Percentiles rank a stretch among this genome's conserved stretches.
Evolutionary conservation across 2,797 vertebrate genomes (phyloP).

Genomic region (Hybognathus amarus): DNA sequence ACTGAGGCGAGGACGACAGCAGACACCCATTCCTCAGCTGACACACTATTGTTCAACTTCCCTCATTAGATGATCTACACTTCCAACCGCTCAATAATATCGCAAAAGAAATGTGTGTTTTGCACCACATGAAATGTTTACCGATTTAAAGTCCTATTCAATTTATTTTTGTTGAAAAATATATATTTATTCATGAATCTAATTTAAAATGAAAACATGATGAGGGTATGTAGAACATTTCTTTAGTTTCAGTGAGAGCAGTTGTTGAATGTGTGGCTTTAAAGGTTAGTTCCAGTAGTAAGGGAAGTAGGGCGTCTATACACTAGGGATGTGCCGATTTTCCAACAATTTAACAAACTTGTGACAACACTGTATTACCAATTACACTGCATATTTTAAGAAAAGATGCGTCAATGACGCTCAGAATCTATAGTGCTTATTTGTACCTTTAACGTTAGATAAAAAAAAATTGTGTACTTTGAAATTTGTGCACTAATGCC

Average conservation of each 20-base stretch:
- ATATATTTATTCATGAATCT: background rate
- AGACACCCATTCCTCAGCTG: constrained; percentile 30
- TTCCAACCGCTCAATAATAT: background rate
- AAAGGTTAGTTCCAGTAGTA: background rate
- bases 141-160: background rate
- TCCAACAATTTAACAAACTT: too few relatives aligned
- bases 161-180: background rate
- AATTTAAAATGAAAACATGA: background rate
- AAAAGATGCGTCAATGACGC: background rate
- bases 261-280: background rate
- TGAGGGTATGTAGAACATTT: background rate
- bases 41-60: constrained; percentile 55
- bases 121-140: background rate
- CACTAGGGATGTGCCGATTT: background rate
- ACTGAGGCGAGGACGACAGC: constrained; percentile 3
- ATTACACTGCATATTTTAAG: background rate
- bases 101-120: background rate
- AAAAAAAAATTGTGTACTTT: too few relatives aligned
- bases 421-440: too few relatives aligned
- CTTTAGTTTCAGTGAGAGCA: background rate
- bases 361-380: too few relatives aligned
- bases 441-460: background rate
- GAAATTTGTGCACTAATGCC: background rate
- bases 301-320: background rate
- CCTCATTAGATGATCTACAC: constrained; percentile 44